Conservation (phyloP, 2,113 vertebrate species). For the Pyrgilauda ruficollis region DNA sequence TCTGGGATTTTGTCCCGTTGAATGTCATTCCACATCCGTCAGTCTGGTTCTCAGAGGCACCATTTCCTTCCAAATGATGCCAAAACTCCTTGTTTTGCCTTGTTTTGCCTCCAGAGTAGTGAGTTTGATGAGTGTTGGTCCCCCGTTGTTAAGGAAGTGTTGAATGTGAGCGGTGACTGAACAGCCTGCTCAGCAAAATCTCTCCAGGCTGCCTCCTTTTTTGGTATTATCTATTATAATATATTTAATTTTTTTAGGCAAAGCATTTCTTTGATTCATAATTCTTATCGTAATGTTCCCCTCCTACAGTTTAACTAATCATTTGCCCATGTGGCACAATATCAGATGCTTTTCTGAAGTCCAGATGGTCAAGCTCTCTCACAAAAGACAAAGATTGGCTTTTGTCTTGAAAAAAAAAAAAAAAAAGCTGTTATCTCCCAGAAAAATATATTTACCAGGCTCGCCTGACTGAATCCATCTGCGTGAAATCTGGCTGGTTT, state of each 20-base stretch:
- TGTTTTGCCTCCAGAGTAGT: not conserved
- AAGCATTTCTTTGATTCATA: constrained; percentile 47
- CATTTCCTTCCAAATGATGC: not conserved
- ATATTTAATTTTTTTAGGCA: not conserved
- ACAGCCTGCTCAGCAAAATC: constrained; percentile 27
- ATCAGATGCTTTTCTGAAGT: constrained; percentile 26
- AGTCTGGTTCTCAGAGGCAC: not conserved
- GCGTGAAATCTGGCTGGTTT: not conserved
- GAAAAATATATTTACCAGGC: not conserved
- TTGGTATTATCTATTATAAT: not conserved
- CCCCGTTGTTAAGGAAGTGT: not conserved
- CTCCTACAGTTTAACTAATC: constrained; percentile 35
- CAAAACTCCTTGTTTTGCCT: not conserved
- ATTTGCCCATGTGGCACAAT: not conserved
- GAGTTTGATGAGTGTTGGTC: not conserved
- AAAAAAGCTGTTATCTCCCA: not conserved
- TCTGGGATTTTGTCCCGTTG: not conserved
- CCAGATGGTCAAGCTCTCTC: constrained; percentile 59
- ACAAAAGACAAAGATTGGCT: constrained; percentile 46
- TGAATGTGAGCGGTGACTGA: not conserved
- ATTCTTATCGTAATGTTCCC: not conserved
- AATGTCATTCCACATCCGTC: rapidly evolving
- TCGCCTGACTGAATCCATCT: not conserved
- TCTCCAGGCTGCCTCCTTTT: constrained; percentile 1
- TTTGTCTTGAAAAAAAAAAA: not conserved